Conservation (phyloP, 2,888 invertebrate species). For the Drosophila kokeensis region DNA sequence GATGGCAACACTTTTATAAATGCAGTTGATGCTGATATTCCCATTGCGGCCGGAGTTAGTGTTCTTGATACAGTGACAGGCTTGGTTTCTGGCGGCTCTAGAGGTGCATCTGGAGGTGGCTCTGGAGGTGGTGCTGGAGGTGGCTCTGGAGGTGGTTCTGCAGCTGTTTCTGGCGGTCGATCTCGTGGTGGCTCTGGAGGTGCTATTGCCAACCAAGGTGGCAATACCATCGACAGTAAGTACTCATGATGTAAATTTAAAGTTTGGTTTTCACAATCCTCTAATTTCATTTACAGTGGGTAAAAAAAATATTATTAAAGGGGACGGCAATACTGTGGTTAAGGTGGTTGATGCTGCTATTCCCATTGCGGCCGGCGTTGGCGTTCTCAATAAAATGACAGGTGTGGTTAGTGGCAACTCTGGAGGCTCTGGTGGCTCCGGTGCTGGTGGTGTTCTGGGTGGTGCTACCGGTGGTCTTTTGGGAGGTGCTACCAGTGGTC, state of each 20-base stretch:
- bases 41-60: constrained; percentile 8
- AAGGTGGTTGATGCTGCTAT: constrained; percentile 13
- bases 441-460: not conserved
- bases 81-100: not conserved
- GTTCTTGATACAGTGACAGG: constrained; percentile 13
- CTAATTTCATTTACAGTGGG: constrained; percentile 7
- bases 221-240: constrained; percentile 9
- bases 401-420: constrained; percentile 1
- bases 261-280: not conserved
- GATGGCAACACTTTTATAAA: constrained; percentile 16
- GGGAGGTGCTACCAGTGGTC: not conserved
- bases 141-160: not conserved
- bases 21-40: constrained; percentile 9
- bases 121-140: not conserved
- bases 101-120: not conserved
- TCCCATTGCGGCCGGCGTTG: constrained; percentile 4
- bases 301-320: constrained; percentile 13
- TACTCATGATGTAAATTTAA: too few species aligned
- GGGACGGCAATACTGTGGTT: constrained; percentile 20
- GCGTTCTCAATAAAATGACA: constrained; percentile 1
- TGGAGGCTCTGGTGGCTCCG: not conserved
- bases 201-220: constrained; percentile 2
- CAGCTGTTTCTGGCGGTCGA: not conserved
- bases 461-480: not conserved
- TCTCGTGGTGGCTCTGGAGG: not conserved